These are phyloP conservation scores for Pyrrhosoma nymphula DNA, from an alignment of 2,888 invertebrate genomes.

Conservation along the genomic window DNA sequence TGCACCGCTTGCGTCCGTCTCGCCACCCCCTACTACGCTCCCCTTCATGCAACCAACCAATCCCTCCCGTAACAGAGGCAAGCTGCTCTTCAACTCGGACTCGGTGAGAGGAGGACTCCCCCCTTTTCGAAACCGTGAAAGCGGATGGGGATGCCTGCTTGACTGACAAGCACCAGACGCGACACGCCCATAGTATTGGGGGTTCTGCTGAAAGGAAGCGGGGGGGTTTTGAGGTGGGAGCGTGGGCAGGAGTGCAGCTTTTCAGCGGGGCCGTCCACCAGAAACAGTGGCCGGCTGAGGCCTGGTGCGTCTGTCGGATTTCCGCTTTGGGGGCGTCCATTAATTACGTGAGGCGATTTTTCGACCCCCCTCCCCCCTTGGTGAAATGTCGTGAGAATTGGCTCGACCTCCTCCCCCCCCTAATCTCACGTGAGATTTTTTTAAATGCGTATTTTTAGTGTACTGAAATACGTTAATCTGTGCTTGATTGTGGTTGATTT, in stretches of 20 bases:
- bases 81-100: too few relatives aligned
- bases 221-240: too few relatives aligned
- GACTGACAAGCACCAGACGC: conserved; percentile 14
- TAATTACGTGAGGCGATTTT: too few relatives aligned
- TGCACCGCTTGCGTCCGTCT: not conserved
- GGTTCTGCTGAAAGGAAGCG: not conserved
- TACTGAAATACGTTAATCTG: too few relatives aligned
- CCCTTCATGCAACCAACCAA: too few relatives aligned
- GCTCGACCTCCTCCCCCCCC: too few relatives aligned
- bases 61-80: too few relatives aligned
- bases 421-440: too few relatives aligned
- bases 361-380: too few relatives aligned
- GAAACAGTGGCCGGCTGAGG: not conserved
- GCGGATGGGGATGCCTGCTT: not conserved
- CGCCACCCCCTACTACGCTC: not conserved
- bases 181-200: not conserved
- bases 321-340: not conserved
- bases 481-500: too few relatives aligned
- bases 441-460: too few relatives aligned
- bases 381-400: too few relatives aligned
- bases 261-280: not conserved
- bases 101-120: not conserved
- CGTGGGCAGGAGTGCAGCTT: not conserved
- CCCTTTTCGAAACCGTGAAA: not conserved
- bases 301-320: not conserved